Evolutionary conservation across 2,888 invertebrate genomes (phyloP), one percentile per base, ranked within the genome.

Genomic region (Troides oblongomaculatus): DNA sequence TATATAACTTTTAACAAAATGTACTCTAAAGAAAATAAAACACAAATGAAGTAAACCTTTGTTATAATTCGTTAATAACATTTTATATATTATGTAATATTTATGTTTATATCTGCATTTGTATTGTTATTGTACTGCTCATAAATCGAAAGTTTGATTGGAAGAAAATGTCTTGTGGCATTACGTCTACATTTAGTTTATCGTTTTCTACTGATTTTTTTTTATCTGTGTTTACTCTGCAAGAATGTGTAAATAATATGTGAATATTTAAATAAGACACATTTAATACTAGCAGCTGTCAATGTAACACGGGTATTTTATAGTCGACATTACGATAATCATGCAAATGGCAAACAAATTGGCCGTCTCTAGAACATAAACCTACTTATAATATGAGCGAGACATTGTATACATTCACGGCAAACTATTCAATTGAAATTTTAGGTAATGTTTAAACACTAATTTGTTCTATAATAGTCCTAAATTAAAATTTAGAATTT

Each of bases 281-380:
- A 61, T 66, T 60, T 57, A 17, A 64, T 50, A 62, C n/a, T 60
- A 58, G 53, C 64, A 69, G 70, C 74, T 74, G 72, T 72, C 75
- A 73, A 76, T 77, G 79, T 73, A 74, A 72, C 71, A 75, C 74
- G 71, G 74, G 76, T 80, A 78, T 78, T 80, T 76, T 79, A 73
- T 76, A 79, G 73, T 74, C 74, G 77, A 70, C 72, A 72, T 72
- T 71, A 72, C 70, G 83, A 84, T 83, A 85, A 79, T 75, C 76
- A 81, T 80, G 79, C 78, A 79, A 82, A 82, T 81, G 77, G 78
- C 77, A 76, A 73, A 73, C 71, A 72, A 72, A 73, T 76, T 72
- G 72, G 72, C 70, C 67, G 68, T 70, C 68, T 74, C 68, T 76
- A 71, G 72, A 74, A 74, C 69, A 65, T 64, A 67, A 72, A 64